Evolutionary conservation across 2,797 vertebrate species (phyloP), one percentile per base, ranked within the genome.

Genomic region (Nyctalus aviator): DNA sequence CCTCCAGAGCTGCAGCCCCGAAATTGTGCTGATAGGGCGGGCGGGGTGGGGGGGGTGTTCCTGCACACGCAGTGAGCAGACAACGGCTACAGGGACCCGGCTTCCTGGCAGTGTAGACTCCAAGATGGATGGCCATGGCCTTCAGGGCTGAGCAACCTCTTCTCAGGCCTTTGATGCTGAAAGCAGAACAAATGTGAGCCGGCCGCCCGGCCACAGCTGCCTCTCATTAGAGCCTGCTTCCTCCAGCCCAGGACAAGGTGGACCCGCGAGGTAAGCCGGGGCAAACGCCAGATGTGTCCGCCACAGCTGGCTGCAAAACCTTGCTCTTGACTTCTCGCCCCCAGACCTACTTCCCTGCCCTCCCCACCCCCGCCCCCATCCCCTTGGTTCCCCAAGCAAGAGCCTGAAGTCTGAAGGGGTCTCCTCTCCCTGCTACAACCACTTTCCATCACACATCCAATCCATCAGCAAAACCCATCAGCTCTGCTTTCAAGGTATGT

Each of bases 101-200:
- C 85, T 95, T 91, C 92, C 93, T 84, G 92, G 94, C 95, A 71
- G 78, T 27, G 5, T 44, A 87, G 79, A 64, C 96, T 93, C 90
- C 94, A 95, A 97, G 96, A 97, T 96, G 97, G 97, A 98, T 98
- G 97, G 96, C 96, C 97, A 44, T 93, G 94, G 97, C 90, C 97
- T 98, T 96, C 85, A 92, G 97, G 97, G 97, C 97, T 96, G 97
- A 97, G 97, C 97, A 97, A 96, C 91, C 95, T 32, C 95, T 97
- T 96, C 88, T 81, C 92, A 59, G 97, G 95, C 82, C 97, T 98
- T 98, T 98, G 97, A 98, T 97, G 97, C 94, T 96, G 96, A 97
- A 68, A 96, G 97, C 97, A 98, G 98, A 98, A 98, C 98, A 96
- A 97, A 98, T 98, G 97, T 76, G 97, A 95, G 94, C 91, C 76